Conservation (phyloP, 1,140 invertebrate genomes). For the Pissodes strobi region DNA sequence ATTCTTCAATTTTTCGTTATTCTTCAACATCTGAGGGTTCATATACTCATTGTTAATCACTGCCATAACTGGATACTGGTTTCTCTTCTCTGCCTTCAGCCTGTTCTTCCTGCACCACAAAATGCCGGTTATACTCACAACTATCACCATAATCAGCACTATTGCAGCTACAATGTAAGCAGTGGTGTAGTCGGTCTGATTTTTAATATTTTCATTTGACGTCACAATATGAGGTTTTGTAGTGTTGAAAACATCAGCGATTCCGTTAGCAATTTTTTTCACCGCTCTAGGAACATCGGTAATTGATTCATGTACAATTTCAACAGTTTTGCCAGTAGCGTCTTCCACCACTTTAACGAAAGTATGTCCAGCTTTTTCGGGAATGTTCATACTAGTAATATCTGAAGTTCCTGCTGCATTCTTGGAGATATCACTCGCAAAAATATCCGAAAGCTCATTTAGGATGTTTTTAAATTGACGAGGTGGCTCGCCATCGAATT, state of each 20-base stretch:
- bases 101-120: slow-evolving; percentile 22
- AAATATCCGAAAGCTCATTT: neutral
- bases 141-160: neutral
- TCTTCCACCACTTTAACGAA: neutral
- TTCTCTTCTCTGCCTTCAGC: slow-evolving; percentile 13
- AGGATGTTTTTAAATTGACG: neutral
- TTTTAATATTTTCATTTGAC: neutral
- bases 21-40: neutral
- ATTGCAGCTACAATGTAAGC: slow-evolving; percentile 7
- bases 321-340: neutral
- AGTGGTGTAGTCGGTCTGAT: neutral
- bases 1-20: slow-evolving; percentile 14
- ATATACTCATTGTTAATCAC: slow-evolving; percentile 14
- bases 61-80: slow-evolving; percentile 13
- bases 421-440: neutral
- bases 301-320: neutral
- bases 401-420: neutral
- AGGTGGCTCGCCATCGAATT: neutral
- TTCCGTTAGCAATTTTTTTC: neutral
- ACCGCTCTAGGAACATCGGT: neutral
- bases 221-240: neutral
- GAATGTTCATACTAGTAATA: neutral
- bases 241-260: neutral
- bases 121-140: slow-evolving; percentile 1
- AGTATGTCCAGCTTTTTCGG: neutral